A percentile compares a stretch with the other conserved stretches of the same genome.
phyloP scores from a whole-genome alignment of 2,797 vertebrate species.

The Pipistrellus pygmaeus region DNA sequence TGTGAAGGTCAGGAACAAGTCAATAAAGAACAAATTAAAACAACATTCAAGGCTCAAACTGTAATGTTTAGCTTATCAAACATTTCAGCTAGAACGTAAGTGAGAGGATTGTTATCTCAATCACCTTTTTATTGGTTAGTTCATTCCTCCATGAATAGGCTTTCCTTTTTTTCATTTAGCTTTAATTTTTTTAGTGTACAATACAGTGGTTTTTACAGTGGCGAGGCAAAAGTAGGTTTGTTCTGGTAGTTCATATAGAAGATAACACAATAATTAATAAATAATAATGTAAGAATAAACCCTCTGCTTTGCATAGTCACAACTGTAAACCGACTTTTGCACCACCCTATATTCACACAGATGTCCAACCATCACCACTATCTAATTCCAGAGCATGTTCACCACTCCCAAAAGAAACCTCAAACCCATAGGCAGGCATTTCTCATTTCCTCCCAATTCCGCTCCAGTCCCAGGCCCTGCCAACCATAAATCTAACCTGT shows the following conservation, averaged over 20 bases:
- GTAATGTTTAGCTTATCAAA: conserved; percentile 46
- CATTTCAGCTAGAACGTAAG: conserved; percentile 52
- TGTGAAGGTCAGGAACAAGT: conserved; percentile 73
- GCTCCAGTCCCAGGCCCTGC: not conserved
- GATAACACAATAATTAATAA: not conserved
- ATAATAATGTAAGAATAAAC: not conserved
- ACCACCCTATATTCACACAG: not conserved
- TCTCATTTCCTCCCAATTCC: not conserved
- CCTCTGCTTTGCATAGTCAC: not conserved
- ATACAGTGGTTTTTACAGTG: not conserved
- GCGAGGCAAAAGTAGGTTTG: not conserved
- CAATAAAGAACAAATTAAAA: conserved; percentile 37
- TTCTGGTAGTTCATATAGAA: not conserved
- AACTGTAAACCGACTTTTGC: not conserved
- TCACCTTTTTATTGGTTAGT: conserved; percentile 14
- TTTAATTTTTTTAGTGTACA: not conserved
- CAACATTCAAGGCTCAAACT: not conserved
- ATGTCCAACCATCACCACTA: not conserved
- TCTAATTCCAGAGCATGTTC: conserved; percentile 53
- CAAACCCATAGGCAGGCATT: not conserved
- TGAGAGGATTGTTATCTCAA: conserved; percentile 18
- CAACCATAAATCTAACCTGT: not conserved
- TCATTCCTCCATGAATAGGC: conserved; percentile 8
- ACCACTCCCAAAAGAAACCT: conserved; percentile 1
- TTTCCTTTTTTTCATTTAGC: not conserved